phyloP scores from a whole-genome alignment of 2,797 vertebrate species.

The Aldrovandia affinis region DNA sequence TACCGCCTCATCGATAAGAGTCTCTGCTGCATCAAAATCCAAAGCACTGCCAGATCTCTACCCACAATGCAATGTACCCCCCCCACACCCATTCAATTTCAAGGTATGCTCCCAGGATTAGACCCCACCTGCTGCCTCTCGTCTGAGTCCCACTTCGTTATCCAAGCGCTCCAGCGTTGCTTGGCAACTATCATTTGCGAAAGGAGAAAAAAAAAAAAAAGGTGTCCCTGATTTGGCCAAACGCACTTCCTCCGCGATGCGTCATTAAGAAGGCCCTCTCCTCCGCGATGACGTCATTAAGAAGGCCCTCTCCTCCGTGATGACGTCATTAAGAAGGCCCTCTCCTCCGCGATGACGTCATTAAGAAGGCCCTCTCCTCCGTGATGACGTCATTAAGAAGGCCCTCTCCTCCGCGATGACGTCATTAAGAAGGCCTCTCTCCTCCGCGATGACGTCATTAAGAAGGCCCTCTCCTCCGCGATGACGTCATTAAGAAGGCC shows the following conservation, averaged over 20 bases:
- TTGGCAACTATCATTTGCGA: not conserved
- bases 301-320: too few species aligned
- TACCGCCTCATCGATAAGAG: not conserved
- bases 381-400: too few species aligned
- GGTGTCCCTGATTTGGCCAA: not conserved
- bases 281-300: too few species aligned
- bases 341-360: too few species aligned
- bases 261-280: too few species aligned
- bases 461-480: too few species aligned
- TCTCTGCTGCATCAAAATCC: not conserved
- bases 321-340: too few species aligned
- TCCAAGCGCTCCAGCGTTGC: not conserved
- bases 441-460: too few species aligned
- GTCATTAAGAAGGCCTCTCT: too few species aligned
- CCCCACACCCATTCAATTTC: not conserved
- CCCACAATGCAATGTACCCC: not conserved
- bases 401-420: too few species aligned
- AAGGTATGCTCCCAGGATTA: not conserved
- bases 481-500: too few species aligned
- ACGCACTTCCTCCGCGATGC: not conserved
- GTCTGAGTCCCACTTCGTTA: not conserved
- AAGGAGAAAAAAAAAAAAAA: not conserved
- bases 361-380: too few species aligned
- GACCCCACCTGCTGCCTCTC: not conserved
- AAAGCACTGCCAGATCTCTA: slow-evolving; percentile 47